Evolutionary conservation across 2,113 vertebrate species (phyloP), one percentile per base, ranked within the genome.

Genomic region (Lanius collurio): DNA sequence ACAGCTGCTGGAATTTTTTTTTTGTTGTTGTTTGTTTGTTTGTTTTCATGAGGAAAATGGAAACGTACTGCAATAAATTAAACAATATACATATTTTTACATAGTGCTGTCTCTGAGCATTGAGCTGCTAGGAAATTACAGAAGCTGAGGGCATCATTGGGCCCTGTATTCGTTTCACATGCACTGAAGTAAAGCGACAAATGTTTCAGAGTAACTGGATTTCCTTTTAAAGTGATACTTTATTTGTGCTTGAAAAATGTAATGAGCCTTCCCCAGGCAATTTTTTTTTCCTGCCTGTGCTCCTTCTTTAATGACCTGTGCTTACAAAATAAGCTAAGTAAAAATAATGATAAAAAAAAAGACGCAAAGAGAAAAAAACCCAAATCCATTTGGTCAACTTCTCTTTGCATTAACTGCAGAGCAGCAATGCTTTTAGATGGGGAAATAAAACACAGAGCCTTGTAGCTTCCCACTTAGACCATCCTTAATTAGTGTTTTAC

Each of bases 401-500:
- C 52, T 95, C 63, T 57, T 91, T 95, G 93, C 78, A 42, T 96
- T 94, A 69, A 33, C 59, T 22, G 55, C 57, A 88, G 42, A 83
- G 62, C 49, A 47, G 56, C 42, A 75, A 83, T 2, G 39, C 76
- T 96, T 76, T 81, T 60, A 70, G 68, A 88, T 41, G 71, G 33
- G 73, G 76, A 74, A 90, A 71, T 77, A 86, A 94, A 94, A 87
- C 6, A 18, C 83, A 94, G 90, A 85, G 94, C 83, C 91, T 93
- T 9, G n/a, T 60, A 94, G 55, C 79, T 81, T 94, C 93, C 93
- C 68, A 70, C 95, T 90, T 60, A 91, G 75, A 85, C 94, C 92
- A 84, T 97, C 96, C 73, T 97, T 97, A 97, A 97, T 98, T 96
- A 97, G 95, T 87, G 83, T 97, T 97, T 97, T 97, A 93, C 35